phyloP scores from a whole-genome alignment of 2,113 vertebrate genomes.

The Campylorhamphus procurvoides region DNA sequence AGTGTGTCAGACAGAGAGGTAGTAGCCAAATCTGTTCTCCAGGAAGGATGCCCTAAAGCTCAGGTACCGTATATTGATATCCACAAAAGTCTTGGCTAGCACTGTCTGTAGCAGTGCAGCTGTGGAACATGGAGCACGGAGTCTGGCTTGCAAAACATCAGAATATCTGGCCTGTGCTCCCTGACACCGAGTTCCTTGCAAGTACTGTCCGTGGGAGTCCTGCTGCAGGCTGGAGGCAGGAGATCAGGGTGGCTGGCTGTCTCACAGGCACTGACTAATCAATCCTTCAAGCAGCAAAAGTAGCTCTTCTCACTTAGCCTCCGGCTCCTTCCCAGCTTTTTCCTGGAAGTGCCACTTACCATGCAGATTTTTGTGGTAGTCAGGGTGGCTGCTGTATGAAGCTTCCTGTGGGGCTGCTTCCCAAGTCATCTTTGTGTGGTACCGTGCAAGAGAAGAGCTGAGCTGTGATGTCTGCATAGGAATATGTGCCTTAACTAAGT shows the following conservation, averaged over 20 bases:
- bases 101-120: background rate
- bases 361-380: background rate
- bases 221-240: background rate
- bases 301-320: background rate
- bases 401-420: background rate
- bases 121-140: accelerated
- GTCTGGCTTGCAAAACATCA: background rate
- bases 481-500: conserved; percentile 18
- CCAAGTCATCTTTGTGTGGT: background rate
- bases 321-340: background rate
- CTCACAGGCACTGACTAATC: background rate
- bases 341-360: background rate
- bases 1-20: background rate
- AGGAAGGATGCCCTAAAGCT: background rate
- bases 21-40: background rate
- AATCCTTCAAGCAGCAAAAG: background rate
- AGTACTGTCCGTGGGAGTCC: background rate
- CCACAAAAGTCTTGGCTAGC: background rate
- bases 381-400: background rate
- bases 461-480: background rate
- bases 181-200: background rate
- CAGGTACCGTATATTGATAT: background rate
- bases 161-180: background rate
- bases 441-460: background rate
- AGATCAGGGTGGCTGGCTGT: accelerated